These are phyloP conservation scores for Marmota monax DNA, from an alignment of 2,113 vertebrate genomes.

Conservation along the genomic window DNA sequence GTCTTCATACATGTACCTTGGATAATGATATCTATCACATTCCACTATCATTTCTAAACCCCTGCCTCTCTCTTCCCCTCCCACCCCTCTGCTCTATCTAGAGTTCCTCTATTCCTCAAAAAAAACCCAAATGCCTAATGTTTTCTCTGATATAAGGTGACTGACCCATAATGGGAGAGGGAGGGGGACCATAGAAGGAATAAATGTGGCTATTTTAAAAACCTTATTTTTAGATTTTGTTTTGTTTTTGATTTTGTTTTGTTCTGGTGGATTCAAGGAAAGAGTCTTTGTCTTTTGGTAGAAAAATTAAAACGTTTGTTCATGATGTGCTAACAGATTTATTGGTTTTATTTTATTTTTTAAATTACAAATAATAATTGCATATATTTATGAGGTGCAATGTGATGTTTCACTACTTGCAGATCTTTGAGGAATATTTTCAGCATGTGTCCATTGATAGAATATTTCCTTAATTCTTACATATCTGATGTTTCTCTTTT, in stretches of 20 bases:
- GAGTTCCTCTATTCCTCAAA: too few relatives aligned
- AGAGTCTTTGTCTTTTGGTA: not conserved
- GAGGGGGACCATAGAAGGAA: too few relatives aligned
- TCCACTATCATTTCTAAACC: too few relatives aligned
- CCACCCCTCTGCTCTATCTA: too few relatives aligned
- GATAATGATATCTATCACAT: too few relatives aligned
- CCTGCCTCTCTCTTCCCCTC: too few relatives aligned
- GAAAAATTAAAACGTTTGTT: not conserved
- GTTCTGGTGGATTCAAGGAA: not conserved
- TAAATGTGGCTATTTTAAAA: not conserved
- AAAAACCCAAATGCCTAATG: too few relatives aligned
- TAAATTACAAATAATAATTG: not conserved
- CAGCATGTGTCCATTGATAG: not conserved
- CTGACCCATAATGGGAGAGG: too few relatives aligned
- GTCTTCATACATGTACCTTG: too few relatives aligned
- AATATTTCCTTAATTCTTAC: not conserved
- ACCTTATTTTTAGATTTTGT: not conserved
- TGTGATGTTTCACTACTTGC: not conserved
- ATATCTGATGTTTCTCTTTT: not conserved
- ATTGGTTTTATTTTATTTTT: not conserved
- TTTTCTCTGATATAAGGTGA: too few relatives aligned
- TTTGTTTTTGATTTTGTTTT: not conserved
- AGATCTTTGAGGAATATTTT: conserved; percentile 16
- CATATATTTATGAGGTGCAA: not conserved
- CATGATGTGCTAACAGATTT: not conserved